These are phyloP conservation scores for Andrena camellia DNA, from an alignment of 2,888 invertebrate species.

Conservation along the genomic window DNA sequence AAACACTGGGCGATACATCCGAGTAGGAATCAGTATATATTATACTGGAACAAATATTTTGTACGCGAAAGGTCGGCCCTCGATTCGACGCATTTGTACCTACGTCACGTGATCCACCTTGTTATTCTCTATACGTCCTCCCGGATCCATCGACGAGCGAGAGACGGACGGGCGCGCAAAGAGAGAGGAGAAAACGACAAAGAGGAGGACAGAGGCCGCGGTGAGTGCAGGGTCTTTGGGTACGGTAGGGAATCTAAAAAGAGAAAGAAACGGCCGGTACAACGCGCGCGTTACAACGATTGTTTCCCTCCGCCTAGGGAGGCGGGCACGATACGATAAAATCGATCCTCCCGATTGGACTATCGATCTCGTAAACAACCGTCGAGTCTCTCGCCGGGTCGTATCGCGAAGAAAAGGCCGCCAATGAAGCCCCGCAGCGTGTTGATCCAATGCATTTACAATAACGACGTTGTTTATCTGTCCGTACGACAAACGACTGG, in stretches of 20 bases:
- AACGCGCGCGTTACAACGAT: conserved; percentile 72
- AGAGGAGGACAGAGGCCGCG: conserved; percentile 27
- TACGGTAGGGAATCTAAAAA: conserved; percentile 62
- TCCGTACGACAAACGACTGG: conserved; percentile 75
- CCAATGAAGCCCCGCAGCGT: conserved; percentile 75
- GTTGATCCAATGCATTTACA: conserved; percentile 78
- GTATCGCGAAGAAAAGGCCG: conserved; percentile 74
- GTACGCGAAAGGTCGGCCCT: conserved; percentile 54
- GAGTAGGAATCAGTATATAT: conserved; percentile 68
- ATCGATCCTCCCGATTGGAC: conserved; percentile 69
- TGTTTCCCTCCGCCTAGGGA: conserved; percentile 69
- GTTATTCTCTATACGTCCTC: conserved; percentile 72
- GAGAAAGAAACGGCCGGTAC: conserved; percentile 55
- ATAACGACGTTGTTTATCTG: conserved; percentile 79
- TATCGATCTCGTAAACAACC: conserved; percentile 74
- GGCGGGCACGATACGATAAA: conserved; percentile 70
- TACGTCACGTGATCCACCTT: conserved; percentile 71
- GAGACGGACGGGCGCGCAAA: conserved; percentile 28
- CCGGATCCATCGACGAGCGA: conserved; percentile 65
- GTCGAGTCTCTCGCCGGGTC: conserved; percentile 45
- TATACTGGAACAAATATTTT: conserved; percentile 72
- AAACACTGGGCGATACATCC: conserved; percentile 49
- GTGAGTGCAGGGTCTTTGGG: conserved; percentile 55
- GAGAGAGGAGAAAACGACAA: conserved; percentile 50
- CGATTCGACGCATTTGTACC: conserved; percentile 69